These are phyloP conservation scores for Chrysodeixis includens DNA, from an alignment of 2,888 invertebrate species.

Conservation along the genomic window DNA sequence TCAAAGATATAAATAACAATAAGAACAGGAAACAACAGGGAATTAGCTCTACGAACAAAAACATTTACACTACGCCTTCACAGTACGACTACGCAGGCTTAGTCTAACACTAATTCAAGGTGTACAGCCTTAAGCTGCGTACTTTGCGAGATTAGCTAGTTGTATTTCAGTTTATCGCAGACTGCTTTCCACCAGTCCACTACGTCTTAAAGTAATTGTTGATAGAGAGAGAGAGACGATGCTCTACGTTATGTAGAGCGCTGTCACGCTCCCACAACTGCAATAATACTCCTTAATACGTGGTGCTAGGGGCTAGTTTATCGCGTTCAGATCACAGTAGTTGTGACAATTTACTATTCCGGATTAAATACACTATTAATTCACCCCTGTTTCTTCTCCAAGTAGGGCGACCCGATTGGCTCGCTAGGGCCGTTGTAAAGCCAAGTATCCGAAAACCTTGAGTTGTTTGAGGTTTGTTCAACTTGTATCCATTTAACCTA, in stretches of 20 bases:
- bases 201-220: background rate
- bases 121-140: slow-evolving; percentile 15
- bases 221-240: no score
- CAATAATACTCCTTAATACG: background rate
- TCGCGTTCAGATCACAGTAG: slow-evolving; percentile 25
- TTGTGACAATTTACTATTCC: slow-evolving; percentile 30
- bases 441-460: background rate
- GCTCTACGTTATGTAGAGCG: no score
- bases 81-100: background rate
- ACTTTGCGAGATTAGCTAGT: background rate
- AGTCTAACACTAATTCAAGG: slow-evolving; percentile 5
- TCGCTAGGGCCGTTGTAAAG: background rate
- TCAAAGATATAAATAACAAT: no score
- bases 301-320: background rate
- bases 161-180: background rate
- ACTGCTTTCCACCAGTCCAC: background rate
- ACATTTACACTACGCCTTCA: background rate
- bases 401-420: slow-evolving; percentile 25
- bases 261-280: background rate
- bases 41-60: background rate
- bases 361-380: slow-evolving; percentile 40
- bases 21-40: no score
- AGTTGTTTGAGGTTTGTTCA: slow-evolving; percentile 1
- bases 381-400: slow-evolving; percentile 17
- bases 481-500: background rate